A percentile compares a stretch with the other conserved stretches of the same genome.
These are phyloP conservation scores for Paralvinella palmiformis DNA, from an alignment of 1,140 invertebrate genomes.

Conservation along the genomic window DNA sequence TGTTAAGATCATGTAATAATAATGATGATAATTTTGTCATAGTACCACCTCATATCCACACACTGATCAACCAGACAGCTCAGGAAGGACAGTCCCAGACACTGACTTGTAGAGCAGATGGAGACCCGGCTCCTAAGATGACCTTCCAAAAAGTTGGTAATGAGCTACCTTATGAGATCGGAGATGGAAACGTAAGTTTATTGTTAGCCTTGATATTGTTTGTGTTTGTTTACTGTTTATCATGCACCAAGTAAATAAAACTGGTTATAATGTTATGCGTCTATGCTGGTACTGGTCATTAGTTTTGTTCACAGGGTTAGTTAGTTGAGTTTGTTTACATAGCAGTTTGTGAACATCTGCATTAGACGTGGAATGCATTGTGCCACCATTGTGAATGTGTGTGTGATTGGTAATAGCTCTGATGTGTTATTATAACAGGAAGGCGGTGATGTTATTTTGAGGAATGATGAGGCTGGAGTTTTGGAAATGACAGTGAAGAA, in stretches of 20 bases:
- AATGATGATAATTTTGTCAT: too few relatives aligned
- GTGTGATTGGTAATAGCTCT: not conserved
- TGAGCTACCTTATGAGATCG: not conserved
- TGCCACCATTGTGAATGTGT: not conserved
- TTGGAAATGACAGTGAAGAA: slow-evolving; percentile 10
- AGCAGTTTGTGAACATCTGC: not conserved
- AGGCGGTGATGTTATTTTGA: slow-evolving; percentile 10
- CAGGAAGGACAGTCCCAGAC: not conserved
- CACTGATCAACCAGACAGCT: not conserved
- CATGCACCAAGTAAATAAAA: too few relatives aligned
- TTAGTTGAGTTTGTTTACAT: too few relatives aligned
- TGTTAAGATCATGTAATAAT: too few relatives aligned
- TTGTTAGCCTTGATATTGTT: not conserved
- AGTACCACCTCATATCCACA: slow-evolving; percentile 14
- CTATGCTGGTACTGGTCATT: too few relatives aligned
- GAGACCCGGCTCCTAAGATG: slow-evolving; percentile 15
- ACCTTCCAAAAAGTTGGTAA: slow-evolving; percentile 11
- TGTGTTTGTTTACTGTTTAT: not conserved
- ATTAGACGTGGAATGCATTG: not conserved
- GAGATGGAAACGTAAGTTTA: slow-evolving; percentile 18
- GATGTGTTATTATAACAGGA: slow-evolving; percentile 10
- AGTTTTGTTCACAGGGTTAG: too few relatives aligned
- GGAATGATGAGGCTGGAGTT: not conserved
- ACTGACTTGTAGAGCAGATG: slow-evolving; percentile 10
- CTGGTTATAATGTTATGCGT: too few relatives aligned